Percentiles rank a stretch among this genome's conserved stretches.
These are phyloP conservation scores for Caenorhabditis briggsae DNA, from an alignment of 1,140 invertebrate species.

Conservation along the genomic window DNA sequence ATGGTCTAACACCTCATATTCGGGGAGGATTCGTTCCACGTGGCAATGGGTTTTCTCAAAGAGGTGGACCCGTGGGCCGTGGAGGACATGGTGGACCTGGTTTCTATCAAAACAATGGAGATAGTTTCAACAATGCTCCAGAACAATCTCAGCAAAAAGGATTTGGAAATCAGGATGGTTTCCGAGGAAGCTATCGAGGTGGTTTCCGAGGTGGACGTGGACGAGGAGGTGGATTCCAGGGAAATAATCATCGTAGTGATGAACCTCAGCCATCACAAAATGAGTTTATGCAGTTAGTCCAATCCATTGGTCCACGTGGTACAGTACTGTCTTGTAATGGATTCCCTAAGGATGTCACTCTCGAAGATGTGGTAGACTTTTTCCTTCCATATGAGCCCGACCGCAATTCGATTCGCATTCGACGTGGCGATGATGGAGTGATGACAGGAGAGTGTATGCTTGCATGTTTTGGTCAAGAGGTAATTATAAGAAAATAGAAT, in stretches of 20 bases:
- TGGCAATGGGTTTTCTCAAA: neutral
- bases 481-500: neutral
- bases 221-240: slow-evolving; percentile 3
- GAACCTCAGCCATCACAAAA: slow-evolving; percentile 3
- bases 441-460: slow-evolving; percentile 54
- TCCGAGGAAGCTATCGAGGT: slow-evolving; percentile 14
- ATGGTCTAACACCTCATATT: neutral
- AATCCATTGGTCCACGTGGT: slow-evolving; percentile 47
- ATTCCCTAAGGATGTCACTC: slow-evolving; percentile 50
- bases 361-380: slow-evolving; percentile 38
- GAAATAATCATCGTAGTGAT: neutral
- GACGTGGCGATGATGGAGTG: slow-evolving; percentile 4
- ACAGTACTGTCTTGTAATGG: slow-evolving; percentile 40
- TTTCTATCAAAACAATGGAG: neutral
- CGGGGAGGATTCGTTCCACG: slow-evolving; percentile 19
- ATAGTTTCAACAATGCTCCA: neutral
- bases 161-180: slow-evolving; percentile 7
- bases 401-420: slow-evolving; percentile 49
- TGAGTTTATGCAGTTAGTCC: slow-evolving; percentile 7
- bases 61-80: neutral
- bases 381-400: slow-evolving; percentile 32
- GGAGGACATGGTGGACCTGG: slow-evolving; percentile 4
- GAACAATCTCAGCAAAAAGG: neutral
- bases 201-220: slow-evolving; percentile 12
- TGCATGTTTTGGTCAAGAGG: neutral